phyloP scores from a whole-genome alignment of 2,888 invertebrate genomes.

The Biston betularia region DNA sequence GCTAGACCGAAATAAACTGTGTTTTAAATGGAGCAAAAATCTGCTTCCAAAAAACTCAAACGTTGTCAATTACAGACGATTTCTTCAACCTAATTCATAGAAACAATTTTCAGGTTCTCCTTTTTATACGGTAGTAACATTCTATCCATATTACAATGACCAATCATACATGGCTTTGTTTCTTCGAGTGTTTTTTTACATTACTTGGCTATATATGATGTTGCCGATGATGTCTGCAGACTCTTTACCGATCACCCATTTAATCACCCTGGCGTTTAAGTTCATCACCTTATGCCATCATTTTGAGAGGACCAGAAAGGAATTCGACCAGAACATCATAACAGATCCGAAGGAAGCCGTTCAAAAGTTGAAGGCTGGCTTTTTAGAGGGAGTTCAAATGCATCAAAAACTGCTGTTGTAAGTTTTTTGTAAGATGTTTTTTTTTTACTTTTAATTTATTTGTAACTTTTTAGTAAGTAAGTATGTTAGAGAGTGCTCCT shows the following conservation, averaged over 20 bases:
- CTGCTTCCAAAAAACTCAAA: constrained; percentile 36
- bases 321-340: constrained; percentile 60
- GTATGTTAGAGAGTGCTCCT: no score
- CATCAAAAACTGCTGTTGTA: constrained; percentile 74
- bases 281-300: constrained; percentile 71
- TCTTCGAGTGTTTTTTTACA: constrained; percentile 71
- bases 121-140: constrained; percentile 79
- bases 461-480: no score
- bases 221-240: constrained; percentile 79
- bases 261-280: constrained; percentile 69
- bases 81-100: constrained; percentile 27
- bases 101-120: constrained; percentile 61
- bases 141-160: constrained; percentile 70
- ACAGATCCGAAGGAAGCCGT: constrained; percentile 57
- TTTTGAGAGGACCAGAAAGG: constrained; percentile 61
- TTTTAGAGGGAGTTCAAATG: constrained; percentile 69
- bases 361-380: constrained; percentile 61
- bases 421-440: constrained; percentile 38
- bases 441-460: no score
- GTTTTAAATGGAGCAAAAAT: constrained; percentile 27
- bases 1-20: constrained; percentile 16
- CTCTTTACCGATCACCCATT: constrained; percentile 75
- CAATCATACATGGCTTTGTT: constrained; percentile 58
- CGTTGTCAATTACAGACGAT: constrained; percentile 39
- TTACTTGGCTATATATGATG: constrained; percentile 79